These are phyloP conservation scores for Lasioglossum morio DNA, from an alignment of 2,888 invertebrate genomes.

Conservation along the genomic window DNA sequence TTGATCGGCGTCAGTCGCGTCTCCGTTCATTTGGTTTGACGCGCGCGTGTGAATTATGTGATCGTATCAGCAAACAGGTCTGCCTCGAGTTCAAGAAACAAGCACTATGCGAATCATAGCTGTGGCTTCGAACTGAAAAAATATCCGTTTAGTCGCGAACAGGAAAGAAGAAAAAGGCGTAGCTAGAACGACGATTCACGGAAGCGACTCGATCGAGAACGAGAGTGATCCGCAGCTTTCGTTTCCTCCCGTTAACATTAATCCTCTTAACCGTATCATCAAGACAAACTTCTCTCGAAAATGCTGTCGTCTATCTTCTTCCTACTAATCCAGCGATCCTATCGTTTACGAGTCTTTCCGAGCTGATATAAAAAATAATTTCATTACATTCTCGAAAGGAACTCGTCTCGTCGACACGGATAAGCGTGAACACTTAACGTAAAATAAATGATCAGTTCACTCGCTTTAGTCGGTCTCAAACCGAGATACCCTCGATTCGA, in stretches of 20 bases:
- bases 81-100: background rate
- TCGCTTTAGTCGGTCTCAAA: background rate
- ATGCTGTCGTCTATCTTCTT: background rate
- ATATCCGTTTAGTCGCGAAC: slow-evolving; percentile 17
- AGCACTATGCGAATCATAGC: background rate
- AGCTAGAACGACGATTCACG: slow-evolving; percentile 14
- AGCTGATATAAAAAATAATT: slow-evolving; percentile 45
- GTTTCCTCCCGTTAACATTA: background rate
- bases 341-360: background rate
- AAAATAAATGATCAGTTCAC: slow-evolving; percentile 24
- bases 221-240: slow-evolving; percentile 27
- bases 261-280: background rate
- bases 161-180: slow-evolving; percentile 6
- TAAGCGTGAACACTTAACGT: background rate
- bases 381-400: background rate
- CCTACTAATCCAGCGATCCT: background rate
- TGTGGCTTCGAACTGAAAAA: slow-evolving; percentile 19
- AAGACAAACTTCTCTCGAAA: slow-evolving; percentile 29
- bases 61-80: slow-evolving; percentile 35
- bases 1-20: slow-evolving; percentile 24
- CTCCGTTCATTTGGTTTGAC: slow-evolving; percentile 69
- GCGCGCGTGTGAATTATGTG: slow-evolving; percentile 55
- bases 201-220: slow-evolving; percentile 19
- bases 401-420: slow-evolving; percentile 17
- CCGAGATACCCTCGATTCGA: background rate